These are phyloP conservation scores for Salpingus planirostris DNA, from an alignment of 2,888 invertebrate genomes.

Conservation along the genomic window DNA sequence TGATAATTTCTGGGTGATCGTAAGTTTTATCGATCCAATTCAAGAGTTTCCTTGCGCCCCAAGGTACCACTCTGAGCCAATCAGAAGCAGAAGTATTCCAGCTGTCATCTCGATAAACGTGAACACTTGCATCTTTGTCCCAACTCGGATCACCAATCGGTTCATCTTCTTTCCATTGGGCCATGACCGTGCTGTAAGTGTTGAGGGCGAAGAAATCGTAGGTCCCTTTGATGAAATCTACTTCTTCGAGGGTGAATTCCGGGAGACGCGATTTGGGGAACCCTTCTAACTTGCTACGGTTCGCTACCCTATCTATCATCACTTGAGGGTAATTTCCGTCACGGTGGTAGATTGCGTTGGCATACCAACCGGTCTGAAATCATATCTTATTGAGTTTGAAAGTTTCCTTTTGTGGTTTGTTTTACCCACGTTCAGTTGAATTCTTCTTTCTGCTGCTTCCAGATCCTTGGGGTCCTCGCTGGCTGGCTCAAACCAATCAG, in stretches of 20 bases:
- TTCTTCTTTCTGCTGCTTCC: constrained; percentile 44
- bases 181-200: constrained; percentile 56
- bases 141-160: constrained; percentile 7
- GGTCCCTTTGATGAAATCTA: constrained; percentile 51
- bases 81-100: constrained; percentile 12
- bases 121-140: constrained; percentile 11
- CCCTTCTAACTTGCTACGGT: constrained; percentile 41
- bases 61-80: constrained; percentile 34
- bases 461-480: constrained; percentile 40
- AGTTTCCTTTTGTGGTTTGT: constrained; percentile 1
- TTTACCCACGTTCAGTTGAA: constrained; percentile 45
- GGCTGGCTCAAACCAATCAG: constrained; percentile 45
- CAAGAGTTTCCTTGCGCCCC: constrained; percentile 48
- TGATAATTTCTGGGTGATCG: constrained; percentile 45
- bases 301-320: constrained; percentile 51
- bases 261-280: constrained; percentile 54
- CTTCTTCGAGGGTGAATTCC: constrained; percentile 50
- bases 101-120: constrained; percentile 10
- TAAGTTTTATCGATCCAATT: constrained; percentile 33
- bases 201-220: constrained; percentile 70
- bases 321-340: constrained; percentile 57
- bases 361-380: constrained; percentile 55
- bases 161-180: constrained; percentile 14
- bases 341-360: constrained; percentile 45
- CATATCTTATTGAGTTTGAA: constrained; percentile 2